Percentiles rank a stretch among this genome's conserved stretches.
phyloP scores from a whole-genome alignment of 2,888 invertebrate genomes.

The Nemotelus pantherinus region DNA sequence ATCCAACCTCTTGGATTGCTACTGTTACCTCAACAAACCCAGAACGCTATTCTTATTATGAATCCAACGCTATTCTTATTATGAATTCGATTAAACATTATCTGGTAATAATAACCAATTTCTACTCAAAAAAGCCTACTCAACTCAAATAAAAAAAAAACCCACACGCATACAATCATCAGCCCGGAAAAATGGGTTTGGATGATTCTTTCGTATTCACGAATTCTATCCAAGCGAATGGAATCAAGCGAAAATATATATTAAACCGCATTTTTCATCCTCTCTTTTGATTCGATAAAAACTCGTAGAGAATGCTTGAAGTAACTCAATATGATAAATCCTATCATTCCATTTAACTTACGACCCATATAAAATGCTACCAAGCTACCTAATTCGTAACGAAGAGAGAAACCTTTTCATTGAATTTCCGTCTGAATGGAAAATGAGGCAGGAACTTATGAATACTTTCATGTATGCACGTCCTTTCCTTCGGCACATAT shows the following conservation, averaged over 20 bases:
- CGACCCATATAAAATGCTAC: constrained; percentile 19
- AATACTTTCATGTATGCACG: background rate
- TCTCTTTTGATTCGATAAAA: background rate
- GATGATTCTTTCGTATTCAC: constrained; percentile 13
- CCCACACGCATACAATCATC: constrained; percentile 6
- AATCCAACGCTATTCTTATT: no score
- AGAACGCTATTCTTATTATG: no score
- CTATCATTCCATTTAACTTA: constrained; percentile 29
- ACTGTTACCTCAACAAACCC: no score
- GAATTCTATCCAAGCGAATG: background rate
- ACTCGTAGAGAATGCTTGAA: constrained; percentile 1
- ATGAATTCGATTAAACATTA: no score
- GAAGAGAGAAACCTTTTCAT: constrained; percentile 21
- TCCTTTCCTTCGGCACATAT: background rate
- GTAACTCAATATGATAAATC: constrained; percentile 31
- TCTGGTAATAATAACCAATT: constrained; percentile 20
- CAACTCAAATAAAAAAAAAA: constrained; percentile 7
- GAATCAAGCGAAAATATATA: constrained; percentile 11
- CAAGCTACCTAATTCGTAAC: constrained; percentile 10
- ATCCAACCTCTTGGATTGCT: no score
- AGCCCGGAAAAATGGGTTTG: constrained; percentile 7
- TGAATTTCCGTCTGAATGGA: background rate
- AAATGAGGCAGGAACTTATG: background rate
- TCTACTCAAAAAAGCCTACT: constrained; percentile 16
- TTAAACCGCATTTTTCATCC: constrained; percentile 17